Conservation (phyloP, 2,888 invertebrate species). For the Ecdyonurus torrentis region DNA sequence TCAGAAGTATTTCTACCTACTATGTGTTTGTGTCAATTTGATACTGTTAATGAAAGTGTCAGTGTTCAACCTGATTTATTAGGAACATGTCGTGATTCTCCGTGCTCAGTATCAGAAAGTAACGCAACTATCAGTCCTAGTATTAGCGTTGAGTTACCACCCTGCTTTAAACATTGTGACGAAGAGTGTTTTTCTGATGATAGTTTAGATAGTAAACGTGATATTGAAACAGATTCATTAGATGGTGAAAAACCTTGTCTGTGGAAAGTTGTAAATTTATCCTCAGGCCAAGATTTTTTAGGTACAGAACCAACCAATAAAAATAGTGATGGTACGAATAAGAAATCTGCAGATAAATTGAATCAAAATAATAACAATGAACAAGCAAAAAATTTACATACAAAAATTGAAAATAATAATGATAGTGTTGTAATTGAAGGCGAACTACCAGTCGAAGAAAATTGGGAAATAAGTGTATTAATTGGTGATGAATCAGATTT, state of each 20-base stretch:
- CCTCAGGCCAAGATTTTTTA: background rate
- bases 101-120: background rate
- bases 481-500: background rate
- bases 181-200: conserved; percentile 1
- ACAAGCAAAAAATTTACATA: background rate
- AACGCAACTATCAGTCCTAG: background rate
- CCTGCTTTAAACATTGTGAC: background rate
- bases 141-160: background rate
- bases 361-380: background rate
- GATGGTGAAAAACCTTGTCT: background rate
- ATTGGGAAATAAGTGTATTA: background rate
- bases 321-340: background rate
- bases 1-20: background rate
- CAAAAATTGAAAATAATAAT: background rate
- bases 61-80: background rate
- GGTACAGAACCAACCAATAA: background rate
- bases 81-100: background rate
- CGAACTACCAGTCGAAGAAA: background rate
- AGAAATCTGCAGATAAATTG: background rate
- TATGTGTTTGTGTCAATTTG: background rate
- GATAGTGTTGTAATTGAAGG: background rate
- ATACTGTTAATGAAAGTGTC: background rate
- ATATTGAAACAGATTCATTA: background rate
- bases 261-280: background rate
- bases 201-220: background rate